phyloP scores from a whole-genome alignment of 2,888 invertebrate species.

The Drosophila multiciliata region DNA sequence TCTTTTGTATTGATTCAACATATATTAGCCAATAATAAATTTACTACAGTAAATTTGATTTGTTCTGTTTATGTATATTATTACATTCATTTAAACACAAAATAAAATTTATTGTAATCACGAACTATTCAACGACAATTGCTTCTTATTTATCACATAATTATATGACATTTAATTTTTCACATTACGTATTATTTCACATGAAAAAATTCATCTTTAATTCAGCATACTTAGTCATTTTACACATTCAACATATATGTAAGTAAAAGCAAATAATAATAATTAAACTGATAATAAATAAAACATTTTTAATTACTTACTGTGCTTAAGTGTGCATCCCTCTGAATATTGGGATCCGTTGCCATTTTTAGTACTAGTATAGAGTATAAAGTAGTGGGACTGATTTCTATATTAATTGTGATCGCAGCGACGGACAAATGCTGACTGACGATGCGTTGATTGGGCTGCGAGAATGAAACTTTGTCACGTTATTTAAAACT shows the following conservation, averaged over 20 bases:
- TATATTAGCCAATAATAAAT: neutral
- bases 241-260: neutral
- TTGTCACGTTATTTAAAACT: conserved; percentile 39
- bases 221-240: neutral
- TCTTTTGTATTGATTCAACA: neutral
- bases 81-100: too few relatives aligned
- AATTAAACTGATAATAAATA: neutral
- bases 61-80: too few relatives aligned
- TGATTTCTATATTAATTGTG: conserved; percentile 18
- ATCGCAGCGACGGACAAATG: conserved; percentile 51
- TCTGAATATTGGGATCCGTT: conserved; percentile 70
- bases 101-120: neutral
- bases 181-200: neutral
- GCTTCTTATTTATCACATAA: neutral
- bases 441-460: conserved; percentile 61
- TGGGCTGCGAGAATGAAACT: conserved; percentile 56
- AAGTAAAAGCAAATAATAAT: neutral
- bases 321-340: conserved; percentile 77
- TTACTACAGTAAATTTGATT: neutral
- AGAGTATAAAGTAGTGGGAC: neutral
- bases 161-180: neutral
- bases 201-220: neutral
- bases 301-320: conserved; percentile 49
- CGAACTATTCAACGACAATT: too few relatives aligned
- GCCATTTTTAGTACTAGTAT: conserved; percentile 27